These are phyloP conservation scores for Isaurus tuberculatus DNA, from an alignment of 92 coral and sea anemone species.

Conservation along the genomic window DNA sequence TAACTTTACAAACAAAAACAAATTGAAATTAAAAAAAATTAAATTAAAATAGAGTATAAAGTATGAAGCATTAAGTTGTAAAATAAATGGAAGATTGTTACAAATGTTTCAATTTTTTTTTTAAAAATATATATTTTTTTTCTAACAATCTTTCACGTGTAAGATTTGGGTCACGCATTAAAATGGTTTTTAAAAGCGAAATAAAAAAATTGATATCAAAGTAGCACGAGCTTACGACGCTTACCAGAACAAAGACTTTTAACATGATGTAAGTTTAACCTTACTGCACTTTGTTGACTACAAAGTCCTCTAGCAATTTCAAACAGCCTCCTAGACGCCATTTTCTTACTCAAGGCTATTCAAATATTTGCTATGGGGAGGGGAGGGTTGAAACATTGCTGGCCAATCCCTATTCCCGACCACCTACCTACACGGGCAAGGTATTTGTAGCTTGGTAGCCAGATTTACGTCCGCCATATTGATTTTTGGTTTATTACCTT, in stretches of 20 bases:
- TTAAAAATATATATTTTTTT: no score
- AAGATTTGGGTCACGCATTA: no score
- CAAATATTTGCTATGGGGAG: background rate
- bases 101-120: no score
- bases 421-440: background rate
- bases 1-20: no score
- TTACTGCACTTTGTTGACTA: conserved; percentile 52
- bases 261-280: conserved; percentile 38
- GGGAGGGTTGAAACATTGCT: conserved; percentile 38
- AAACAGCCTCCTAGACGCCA: conserved; percentile 84
- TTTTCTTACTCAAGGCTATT: background rate
- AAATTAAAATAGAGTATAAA: background rate
- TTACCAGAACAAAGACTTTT: conserved; percentile 81
- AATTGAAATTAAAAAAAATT: no score
- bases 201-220: background rate
- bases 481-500: background rate
- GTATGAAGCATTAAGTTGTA: background rate
- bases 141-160: background rate
- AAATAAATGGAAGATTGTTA: no score
- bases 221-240: background rate
- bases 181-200: no score
- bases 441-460: background rate
- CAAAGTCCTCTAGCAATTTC: conserved; percentile 74
- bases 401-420: background rate
- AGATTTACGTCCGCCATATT: background rate